Conservation (phyloP, 64 coral and sea anemone genomes). For the Pocillopora damicornis region DNA sequence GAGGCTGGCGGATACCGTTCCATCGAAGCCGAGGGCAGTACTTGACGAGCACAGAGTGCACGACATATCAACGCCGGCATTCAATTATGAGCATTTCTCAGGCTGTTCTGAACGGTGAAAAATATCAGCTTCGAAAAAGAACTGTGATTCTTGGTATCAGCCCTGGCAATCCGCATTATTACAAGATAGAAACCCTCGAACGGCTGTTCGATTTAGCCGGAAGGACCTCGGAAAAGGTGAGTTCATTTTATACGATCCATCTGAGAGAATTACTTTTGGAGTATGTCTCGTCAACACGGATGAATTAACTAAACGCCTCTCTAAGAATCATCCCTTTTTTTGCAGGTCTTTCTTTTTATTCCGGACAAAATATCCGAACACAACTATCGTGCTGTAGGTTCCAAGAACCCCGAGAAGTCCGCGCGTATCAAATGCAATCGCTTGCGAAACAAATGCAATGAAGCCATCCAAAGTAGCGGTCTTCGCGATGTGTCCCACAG, state of each 20-base stretch:
- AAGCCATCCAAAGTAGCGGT: constrained; percentile 34
- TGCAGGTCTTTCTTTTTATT: constrained; percentile 33
- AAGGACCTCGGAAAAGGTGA: constrained; percentile 54
- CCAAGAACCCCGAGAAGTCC: constrained; percentile 83
- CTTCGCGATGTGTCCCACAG: background rate
- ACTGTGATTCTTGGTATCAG: constrained; percentile 67
- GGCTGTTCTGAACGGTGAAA: constrained; percentile 37
- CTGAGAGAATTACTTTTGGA: too few relatives aligned
- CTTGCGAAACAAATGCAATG: constrained; percentile 69
- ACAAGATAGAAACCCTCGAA: constrained; percentile 48
- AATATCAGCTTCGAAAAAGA: constrained; percentile 29
- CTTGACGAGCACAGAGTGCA: background rate
- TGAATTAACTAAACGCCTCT: too few relatives aligned
- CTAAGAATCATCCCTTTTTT: too few relatives aligned
- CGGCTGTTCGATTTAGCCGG: constrained; percentile 48
- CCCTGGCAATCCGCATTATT: constrained; percentile 81
- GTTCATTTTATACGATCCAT: background rate
- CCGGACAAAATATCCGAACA: constrained; percentile 81
- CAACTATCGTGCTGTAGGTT: constrained; percentile 60
- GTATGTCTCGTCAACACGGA: too few relatives aligned
- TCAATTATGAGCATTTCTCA: background rate
- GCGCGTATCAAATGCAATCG: constrained; percentile 63
- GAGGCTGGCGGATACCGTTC: too few relatives aligned
- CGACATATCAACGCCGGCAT: background rate
- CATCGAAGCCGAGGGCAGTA: too few relatives aligned